Conservation (phyloP, 2,113 vertebrate species). For the Pao palembangensis region DNA sequence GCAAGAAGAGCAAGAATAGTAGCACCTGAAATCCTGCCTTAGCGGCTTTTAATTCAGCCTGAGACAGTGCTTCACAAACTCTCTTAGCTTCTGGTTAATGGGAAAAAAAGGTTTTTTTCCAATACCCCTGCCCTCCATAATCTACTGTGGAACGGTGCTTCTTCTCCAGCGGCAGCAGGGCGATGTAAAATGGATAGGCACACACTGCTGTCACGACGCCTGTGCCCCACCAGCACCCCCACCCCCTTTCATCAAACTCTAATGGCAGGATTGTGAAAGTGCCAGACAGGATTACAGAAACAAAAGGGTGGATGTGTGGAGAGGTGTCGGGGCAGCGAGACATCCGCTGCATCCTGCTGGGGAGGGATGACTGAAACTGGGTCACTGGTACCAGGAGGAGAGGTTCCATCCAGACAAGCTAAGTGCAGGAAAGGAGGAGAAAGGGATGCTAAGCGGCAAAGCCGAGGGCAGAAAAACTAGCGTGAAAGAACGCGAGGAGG, state of each 20-base stretch:
- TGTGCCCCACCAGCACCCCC: neutral
- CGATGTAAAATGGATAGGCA: slow-evolving; percentile 48
- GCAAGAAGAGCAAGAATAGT: neutral
- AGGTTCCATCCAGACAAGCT: slow-evolving; percentile 49
- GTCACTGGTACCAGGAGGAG: slow-evolving; percentile 60
- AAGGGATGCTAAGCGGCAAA: slow-evolving; percentile 15
- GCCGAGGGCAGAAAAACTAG: neutral
- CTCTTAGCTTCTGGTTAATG: slow-evolving; percentile 14
- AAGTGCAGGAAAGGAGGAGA: slow-evolving; percentile 32
- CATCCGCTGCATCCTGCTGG: slow-evolving; percentile 49
- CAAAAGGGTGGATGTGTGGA: slow-evolving; percentile 59
- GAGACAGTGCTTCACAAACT: slow-evolving; percentile 2
- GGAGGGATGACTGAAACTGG: slow-evolving; percentile 69
- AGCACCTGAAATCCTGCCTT: neutral
- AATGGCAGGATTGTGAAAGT: slow-evolving; percentile 46
- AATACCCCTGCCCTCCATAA: slow-evolving; percentile 4
- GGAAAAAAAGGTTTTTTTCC: slow-evolving; percentile 3
- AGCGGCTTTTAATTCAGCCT: too few species aligned
- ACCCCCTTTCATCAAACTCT: slow-evolving; percentile 47
- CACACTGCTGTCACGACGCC: slow-evolving; percentile 24
- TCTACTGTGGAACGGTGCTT: neutral
- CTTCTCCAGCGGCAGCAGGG: slow-evolving; percentile 9
- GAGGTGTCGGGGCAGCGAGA: slow-evolving; percentile 45
- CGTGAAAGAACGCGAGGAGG: neutral
- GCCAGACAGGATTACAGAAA: slow-evolving; percentile 53